Percentiles rank a stretch among this genome's conserved stretches.
phyloP scores from a whole-genome alignment of 2,113 vertebrate genomes.

The Pelodiscus sinensis region DNA sequence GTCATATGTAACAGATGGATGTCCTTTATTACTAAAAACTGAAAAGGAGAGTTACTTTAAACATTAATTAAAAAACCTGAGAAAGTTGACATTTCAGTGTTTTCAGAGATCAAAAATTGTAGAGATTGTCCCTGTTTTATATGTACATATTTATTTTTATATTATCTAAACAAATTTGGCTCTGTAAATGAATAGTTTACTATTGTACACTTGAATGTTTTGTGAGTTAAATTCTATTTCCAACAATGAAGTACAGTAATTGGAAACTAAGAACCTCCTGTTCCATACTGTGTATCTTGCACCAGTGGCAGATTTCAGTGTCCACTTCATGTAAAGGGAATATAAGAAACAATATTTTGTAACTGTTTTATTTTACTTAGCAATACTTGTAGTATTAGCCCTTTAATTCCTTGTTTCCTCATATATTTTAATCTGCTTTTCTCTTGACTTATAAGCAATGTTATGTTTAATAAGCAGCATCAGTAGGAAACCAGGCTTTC shows the following conservation, averaged over 20 bases:
- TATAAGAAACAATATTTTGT: neutral
- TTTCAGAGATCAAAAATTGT: conserved; percentile 38
- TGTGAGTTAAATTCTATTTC: conserved; percentile 52
- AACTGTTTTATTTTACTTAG: conserved; percentile 32
- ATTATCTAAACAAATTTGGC: conserved; percentile 60
- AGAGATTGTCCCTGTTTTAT: conserved; percentile 24
- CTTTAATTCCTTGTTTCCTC: neutral
- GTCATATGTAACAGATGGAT: conserved; percentile 19
- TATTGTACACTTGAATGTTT: conserved; percentile 52
- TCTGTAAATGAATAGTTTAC: conserved; percentile 28
- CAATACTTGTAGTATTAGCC: neutral
- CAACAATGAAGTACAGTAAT: conserved; percentile 43
- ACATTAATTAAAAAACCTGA: conserved; percentile 20
- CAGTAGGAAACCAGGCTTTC: conserved; percentile 27
- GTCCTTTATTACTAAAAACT: conserved; percentile 56
- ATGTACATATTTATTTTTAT: conserved; percentile 36
- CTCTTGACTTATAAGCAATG: conserved; percentile 46
- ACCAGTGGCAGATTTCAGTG: neutral
- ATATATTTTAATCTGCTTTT: neutral
- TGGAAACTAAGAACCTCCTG: conserved; percentile 56
- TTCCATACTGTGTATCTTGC: conserved; percentile 17
- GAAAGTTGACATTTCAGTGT: conserved; percentile 14
- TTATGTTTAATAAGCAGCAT: conserved; percentile 9
- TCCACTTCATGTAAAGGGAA: conserved; percentile 12
- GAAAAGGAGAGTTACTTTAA: conserved; percentile 35